These are phyloP conservation scores for Coregonus suidteri DNA, from an alignment of 2,797 vertebrate species.

Conservation along the genomic window DNA sequence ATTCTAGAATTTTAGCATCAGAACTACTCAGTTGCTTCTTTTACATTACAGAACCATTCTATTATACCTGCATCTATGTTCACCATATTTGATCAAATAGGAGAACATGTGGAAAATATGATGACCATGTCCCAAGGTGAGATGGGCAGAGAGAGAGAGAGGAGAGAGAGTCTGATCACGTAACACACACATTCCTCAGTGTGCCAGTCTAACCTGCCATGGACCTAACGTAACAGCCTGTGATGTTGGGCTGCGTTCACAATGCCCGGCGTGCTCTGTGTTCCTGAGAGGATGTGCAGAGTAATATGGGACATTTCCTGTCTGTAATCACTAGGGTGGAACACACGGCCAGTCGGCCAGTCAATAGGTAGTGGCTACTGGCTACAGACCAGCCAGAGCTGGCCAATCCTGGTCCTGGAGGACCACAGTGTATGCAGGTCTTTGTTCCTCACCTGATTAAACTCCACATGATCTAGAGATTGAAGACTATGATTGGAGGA, in stretches of 20 bases:
- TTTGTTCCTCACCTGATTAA: not conserved
- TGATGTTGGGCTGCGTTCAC: constrained; percentile 35
- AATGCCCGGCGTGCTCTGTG: constrained; percentile 53
- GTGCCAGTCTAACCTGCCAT: not conserved
- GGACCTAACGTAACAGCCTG: constrained; percentile 17
- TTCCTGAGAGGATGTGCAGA: constrained; percentile 59
- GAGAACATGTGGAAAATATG: not conserved
- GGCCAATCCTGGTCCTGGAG: not conserved
- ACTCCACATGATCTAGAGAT: not conserved
- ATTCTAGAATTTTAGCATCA: no score
- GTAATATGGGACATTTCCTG: constrained; percentile 65
- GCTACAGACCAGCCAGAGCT: not conserved
- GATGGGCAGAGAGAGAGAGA: not conserved
- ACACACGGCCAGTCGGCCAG: constrained; percentile 31
- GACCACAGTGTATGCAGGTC: no score
- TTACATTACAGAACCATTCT: not conserved
- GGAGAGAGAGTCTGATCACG: not conserved
- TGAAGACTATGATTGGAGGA: not conserved
- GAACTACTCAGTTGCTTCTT: no score
- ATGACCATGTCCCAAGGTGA: not conserved
- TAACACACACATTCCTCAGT: constrained; percentile 3
- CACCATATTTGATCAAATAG: not conserved
- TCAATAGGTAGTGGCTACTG: not conserved
- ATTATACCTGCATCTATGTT: not conserved
- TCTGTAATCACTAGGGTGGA: constrained; percentile 43